Evolutionary conservation across 2,888 invertebrate genomes (phyloP), one percentile per base, ranked within the genome.

Genomic region (Scaptomyza cyrtandrae): DNA sequence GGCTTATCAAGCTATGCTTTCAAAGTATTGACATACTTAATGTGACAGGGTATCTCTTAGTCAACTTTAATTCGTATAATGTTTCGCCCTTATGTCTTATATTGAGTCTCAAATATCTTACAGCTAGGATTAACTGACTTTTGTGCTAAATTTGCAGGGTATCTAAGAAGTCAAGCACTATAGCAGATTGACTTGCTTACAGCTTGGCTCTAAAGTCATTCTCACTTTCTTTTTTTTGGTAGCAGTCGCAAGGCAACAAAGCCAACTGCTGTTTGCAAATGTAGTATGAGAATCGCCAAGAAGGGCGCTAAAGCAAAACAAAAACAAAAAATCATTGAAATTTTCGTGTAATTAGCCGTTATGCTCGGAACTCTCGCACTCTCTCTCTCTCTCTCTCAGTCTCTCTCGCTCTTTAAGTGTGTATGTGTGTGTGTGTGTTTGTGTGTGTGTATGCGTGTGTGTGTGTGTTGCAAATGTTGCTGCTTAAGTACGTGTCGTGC

Each of bases 401-500:
- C 16, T 9, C 33, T 13, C 16, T 0, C 13, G 1, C 33, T 35
- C 19, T 5, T 16, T 16, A 37, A 37, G 37, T 37, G 35, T 35
- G 24, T 19, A 0, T 27, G 1, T 49, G 16, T 49, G 33, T 33
- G 33, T 33, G 33, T 33, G 33, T 49, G 19, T 50, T n/a, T 49
- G 33, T 33, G 33, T 33, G 37, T 37, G 35, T 35, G 24, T 19
- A 0, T 27, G 1, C 33, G 16, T 49, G 33, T 33, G 33, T 33
- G 33, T 33, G 33, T 49, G 19, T 50, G 50, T n/a, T 24, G 66
- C 66, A 62, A 72, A 72, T 73, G 76, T 63, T 64, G 77, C 77
- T 73, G 73, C 69, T 77, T 77, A 75, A 77, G 77, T 75, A 77
- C 77, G 73, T 76, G 75, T 75, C 63, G 76, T 73, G 75, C 77